Conservation (phyloP, 1,140 invertebrate genomes). For the Drosophila littoralis region DNA sequence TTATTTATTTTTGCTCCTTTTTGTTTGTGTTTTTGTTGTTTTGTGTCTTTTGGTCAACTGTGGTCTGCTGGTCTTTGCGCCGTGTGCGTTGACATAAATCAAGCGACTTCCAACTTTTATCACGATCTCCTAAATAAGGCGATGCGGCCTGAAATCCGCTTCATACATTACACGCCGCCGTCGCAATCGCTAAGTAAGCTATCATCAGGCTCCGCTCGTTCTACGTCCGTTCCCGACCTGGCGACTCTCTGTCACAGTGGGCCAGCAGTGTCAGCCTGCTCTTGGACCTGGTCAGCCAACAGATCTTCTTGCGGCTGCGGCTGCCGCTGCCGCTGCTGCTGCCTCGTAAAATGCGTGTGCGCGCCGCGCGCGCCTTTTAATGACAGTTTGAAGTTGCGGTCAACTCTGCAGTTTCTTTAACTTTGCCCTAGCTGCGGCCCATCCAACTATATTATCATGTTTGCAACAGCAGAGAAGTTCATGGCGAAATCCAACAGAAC, state of each 20-base stretch:
- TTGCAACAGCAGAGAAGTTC: background rate
- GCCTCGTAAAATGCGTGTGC: conserved; percentile 83
- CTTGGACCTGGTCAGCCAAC: conserved; percentile 4
- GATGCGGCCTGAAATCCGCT: conserved; percentile 76
- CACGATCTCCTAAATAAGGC: conserved; percentile 84
- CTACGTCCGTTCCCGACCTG: background rate
- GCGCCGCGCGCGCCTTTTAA: conserved; percentile 76
- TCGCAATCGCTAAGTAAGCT: conserved; percentile 80
- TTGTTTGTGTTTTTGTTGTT: background rate
- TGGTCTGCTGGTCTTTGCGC: conserved; percentile 23
- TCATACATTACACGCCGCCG: conserved; percentile 70
- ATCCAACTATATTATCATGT: background rate
- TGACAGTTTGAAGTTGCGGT: conserved; percentile 68
- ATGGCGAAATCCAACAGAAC: no score
- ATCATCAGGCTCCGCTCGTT: conserved; percentile 68
- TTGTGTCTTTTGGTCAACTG: conserved; percentile 20
- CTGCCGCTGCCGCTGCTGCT: conserved; percentile 13
- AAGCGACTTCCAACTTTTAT: conserved; percentile 84
- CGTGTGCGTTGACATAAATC: conserved; percentile 83
- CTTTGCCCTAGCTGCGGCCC: conserved; percentile 22
- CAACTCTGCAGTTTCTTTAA: conserved; percentile 35
- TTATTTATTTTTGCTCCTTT: conserved; percentile 14
- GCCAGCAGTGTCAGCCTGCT: conserved; percentile 38
- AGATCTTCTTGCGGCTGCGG: conserved; percentile 1
- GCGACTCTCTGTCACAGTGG: conserved; percentile 58